Base-by-base conservation (phyloP, 2,888 invertebrate species). In the Chydorus sphaericus region DNA sequence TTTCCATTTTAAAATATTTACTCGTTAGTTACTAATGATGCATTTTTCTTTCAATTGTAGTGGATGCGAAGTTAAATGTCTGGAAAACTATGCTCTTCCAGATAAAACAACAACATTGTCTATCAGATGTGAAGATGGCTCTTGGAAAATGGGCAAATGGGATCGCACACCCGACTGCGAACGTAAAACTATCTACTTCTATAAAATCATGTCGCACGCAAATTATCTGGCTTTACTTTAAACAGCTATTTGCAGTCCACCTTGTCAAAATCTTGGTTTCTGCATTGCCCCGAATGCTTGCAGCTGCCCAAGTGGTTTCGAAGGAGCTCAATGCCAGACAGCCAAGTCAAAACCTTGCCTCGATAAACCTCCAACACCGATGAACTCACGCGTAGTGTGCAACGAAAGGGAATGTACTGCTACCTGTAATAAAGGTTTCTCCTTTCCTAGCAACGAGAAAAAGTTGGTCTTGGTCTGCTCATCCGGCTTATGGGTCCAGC, bases 241-340 rank as follows among this genome's bases (percentile, higher is more conserved):
- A 71, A n/a, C 67, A 87, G 89, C 85, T 0, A 73, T 78, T 61
- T 91, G 91, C 66, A 67, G 76, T 20, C 83, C 84, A 0, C 72
- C 76, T 0, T 92, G 91, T 68, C 74, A 80, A 66, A 88, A 91
- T 69, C 82, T 79, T 55, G 91, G 91, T 1, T 81, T 83, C 52
- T 92, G 91, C 65, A 67, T 83, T 3, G 75, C 76, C 28, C 82
- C 84, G 0, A 82, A 86, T 66, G 73, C 79, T 0, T 92, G 91
- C 65, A 70, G 78, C 38, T 92, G 91, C 63, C 77, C 83, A 0
- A 75, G 79, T 50, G 80, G 80, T 65, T 88, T 74, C 69, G 75
- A 76, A 44, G 88, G 88, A 4, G 76, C 78, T 0, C 76, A 77
- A 63, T 89, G 89, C 65, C 82, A 88, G 71, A 37, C 20, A 14